phyloP scores from a whole-genome alignment of 2,888 invertebrate species.

The Thyatira batis region DNA sequence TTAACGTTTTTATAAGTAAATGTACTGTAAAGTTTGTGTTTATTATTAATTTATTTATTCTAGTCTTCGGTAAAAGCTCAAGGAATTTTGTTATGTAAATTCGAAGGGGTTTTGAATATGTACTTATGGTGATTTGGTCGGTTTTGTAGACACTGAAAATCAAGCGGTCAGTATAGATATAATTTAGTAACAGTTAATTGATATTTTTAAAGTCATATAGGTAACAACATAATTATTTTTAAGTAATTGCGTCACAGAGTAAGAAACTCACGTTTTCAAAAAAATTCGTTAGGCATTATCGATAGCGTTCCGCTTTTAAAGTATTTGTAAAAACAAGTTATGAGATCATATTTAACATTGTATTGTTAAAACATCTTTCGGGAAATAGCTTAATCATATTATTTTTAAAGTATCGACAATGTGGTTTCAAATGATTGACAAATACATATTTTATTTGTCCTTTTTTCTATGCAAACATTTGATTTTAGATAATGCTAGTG shows the following conservation, averaged over 20 bases:
- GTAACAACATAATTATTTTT: neutral
- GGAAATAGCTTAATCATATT: neutral
- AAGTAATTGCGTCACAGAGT: neutral
- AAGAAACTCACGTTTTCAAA: neutral
- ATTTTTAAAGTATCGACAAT: no score
- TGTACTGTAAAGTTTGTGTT: slow-evolving; percentile 32
- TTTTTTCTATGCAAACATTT: neutral
- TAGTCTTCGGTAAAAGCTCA: slow-evolving; percentile 77
- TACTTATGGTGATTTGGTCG: slow-evolving; percentile 32
- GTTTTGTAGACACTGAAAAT: neutral
- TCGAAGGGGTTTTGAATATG: slow-evolving; percentile 28
- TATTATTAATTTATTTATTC: slow-evolving; percentile 61
- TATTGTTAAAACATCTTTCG: neutral
- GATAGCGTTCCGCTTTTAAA: neutral
- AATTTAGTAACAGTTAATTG: neutral
- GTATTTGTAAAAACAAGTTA: neutral
- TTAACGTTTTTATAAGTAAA: slow-evolving; percentile 15
- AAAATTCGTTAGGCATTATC: neutral
- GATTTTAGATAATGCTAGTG: slow-evolving; percentile 20
- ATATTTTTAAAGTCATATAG: neutral
- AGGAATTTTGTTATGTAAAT: slow-evolving; percentile 48
- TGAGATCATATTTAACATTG: neutral
- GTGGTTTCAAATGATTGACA: no score
- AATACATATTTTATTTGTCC: neutral
- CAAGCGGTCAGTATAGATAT: neutral